Evolutionary conservation across 2,888 invertebrate species (phyloP), one percentile per base, ranked within the genome.

Genomic region (Hemicrepidius hirtus): DNA sequence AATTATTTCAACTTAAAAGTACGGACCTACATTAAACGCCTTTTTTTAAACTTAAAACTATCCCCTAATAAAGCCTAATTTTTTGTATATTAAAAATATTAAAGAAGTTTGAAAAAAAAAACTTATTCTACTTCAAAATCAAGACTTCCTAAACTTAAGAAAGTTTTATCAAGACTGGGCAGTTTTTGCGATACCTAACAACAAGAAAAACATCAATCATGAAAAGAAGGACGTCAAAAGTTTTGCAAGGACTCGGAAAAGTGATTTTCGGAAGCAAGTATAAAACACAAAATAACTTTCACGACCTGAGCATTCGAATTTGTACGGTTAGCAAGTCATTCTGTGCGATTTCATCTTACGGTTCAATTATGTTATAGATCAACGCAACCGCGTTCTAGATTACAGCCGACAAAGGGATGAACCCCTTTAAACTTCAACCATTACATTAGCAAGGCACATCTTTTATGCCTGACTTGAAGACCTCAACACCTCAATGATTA

Each of bases 401-500:
- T 65, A 32, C 35, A 16, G 20, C 18, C 64, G 40, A 50, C 50
- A 65, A 65, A 65, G 64, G 50, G 32, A 50, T 37, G 37, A 65
- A 32, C 40, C 49, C 64, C 50, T 50, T 65, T 65, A 65, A 65
- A 65, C 49, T 35, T 40, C 64, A 65, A 28, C 49, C 32, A 21
- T 53, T 53, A 53, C 21, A 24, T 53, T 53, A 53, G 53, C 53
- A 12, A 53, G 32, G 16, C 12, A 37, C 57, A 57, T 32, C 24
- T 66, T 66, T 55, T 66, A 66, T 66, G 66, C 66, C 37, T 57
- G 66, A 57, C 66, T 65, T 53, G 55, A 66, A 41, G 37, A 66
- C 66, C 66, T 53, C 66, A 57, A 66, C 66, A 65, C 53, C 53
- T 40, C 41, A 28, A 41, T 41, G 50, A 50, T 50, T 50, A 50